A percentile compares a stretch with the other conserved stretches of the same genome.
phyloP scores from a whole-genome alignment of 2,113 vertebrate genomes.

The Gallinago undulata region DNA sequence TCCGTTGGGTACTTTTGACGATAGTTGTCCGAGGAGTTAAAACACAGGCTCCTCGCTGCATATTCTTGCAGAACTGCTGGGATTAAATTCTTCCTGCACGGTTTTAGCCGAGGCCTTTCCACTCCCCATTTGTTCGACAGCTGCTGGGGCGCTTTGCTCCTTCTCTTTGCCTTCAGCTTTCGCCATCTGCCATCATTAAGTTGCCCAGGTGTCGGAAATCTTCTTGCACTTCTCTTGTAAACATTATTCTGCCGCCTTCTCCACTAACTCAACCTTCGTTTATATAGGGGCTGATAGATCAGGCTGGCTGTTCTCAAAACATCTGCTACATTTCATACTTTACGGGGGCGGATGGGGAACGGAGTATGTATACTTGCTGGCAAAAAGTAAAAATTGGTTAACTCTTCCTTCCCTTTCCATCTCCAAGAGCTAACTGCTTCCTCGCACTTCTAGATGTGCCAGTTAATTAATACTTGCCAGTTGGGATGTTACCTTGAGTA shows the following conservation, averaged over 20 bases:
- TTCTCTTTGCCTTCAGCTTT: slow-evolving; percentile 16
- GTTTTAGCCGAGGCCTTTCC: not conserved
- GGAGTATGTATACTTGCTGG: not conserved
- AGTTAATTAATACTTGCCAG: not conserved
- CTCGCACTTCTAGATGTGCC: not conserved
- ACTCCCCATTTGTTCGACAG: slow-evolving; percentile 18
- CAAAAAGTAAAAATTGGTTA: not conserved
- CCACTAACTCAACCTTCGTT: slow-evolving; percentile 39
- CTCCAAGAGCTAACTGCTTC: not conserved
- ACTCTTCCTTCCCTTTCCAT: not conserved
- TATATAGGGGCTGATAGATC: slow-evolving; percentile 50
- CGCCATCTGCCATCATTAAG: slow-evolving; percentile 58
- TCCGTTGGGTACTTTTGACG: not conserved
- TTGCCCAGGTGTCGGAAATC: slow-evolving; percentile 53
- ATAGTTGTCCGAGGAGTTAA: slow-evolving; percentile 3
- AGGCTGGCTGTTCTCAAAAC: slow-evolving; percentile 36
- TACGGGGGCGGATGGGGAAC: not conserved
- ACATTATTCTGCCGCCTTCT: not conserved
- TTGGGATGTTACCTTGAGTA: not conserved
- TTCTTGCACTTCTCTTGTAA: slow-evolving; percentile 40
- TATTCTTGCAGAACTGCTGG: not conserved
- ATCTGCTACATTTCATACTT: slow-evolving; percentile 44
- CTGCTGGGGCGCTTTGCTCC: not conserved
- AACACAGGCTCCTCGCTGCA: not conserved
- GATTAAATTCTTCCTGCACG: not conserved